These are phyloP conservation scores for Nymphalis polychloros DNA, from an alignment of 2,888 invertebrate species.

Conservation along the genomic window DNA sequence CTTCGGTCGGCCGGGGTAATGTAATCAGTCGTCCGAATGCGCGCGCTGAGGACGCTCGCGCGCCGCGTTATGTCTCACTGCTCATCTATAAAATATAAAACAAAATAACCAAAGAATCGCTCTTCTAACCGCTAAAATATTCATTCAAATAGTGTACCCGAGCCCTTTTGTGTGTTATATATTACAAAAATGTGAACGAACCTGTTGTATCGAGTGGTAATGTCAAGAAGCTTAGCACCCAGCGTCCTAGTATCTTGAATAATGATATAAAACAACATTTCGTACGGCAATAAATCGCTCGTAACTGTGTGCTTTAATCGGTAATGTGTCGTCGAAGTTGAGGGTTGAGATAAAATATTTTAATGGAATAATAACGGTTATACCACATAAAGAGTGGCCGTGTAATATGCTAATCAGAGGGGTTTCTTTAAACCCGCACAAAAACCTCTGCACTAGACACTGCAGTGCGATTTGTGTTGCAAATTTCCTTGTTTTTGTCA, in stretches of 20 bases:
- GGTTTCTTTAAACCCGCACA: conserved; percentile 76
- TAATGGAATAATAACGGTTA: conserved; percentile 45
- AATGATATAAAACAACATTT: conserved; percentile 76
- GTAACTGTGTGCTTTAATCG: conserved; percentile 70
- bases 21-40: conserved; percentile 66
- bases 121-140: conserved; percentile 49
- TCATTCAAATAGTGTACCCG: conserved; percentile 41
- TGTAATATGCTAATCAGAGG: conserved; percentile 76
- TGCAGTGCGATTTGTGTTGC: conserved; percentile 81
- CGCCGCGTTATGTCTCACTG: conserved; percentile 37
- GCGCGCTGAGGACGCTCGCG: conserved; percentile 52
- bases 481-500: conserved; percentile 58
- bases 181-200: conserved; percentile 43
- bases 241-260: conserved; percentile 60
- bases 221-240: conserved; percentile 53
- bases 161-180: conserved; percentile 40
- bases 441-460: conserved; percentile 80
- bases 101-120: conserved; percentile 65
- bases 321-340: conserved; percentile 64
- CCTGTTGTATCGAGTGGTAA: conserved; percentile 45
- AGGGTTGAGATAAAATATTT: conserved; percentile 50
- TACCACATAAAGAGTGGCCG: conserved; percentile 58
- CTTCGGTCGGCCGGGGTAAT: conserved; percentile 71
- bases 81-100: conserved; percentile 52
- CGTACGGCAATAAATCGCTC: conserved; percentile 69